Conservation (phyloP, 2,888 invertebrate species). For the Acleris laterana region DNA sequence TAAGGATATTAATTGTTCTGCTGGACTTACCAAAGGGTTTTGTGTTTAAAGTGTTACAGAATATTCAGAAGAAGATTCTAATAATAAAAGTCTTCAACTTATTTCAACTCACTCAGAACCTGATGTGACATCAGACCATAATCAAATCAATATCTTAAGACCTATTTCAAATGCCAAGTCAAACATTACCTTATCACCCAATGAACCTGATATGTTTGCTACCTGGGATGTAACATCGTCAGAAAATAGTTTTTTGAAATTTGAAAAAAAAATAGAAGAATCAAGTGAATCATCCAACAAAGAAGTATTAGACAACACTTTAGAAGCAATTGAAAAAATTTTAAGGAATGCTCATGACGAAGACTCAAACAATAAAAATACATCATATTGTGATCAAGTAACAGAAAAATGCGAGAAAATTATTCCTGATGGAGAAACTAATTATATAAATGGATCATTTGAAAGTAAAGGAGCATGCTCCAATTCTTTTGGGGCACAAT, state of each 20-base stretch:
- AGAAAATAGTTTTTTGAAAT: slow-evolving; percentile 64
- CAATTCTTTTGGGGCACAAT: slow-evolving; percentile 37
- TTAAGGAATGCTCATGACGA: slow-evolving; percentile 54
- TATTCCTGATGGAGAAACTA: slow-evolving; percentile 3
- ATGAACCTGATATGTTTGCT: slow-evolving; percentile 16
- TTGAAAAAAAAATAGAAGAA: slow-evolving; percentile 59
- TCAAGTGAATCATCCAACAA: slow-evolving; percentile 48
- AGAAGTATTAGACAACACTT: slow-evolving; percentile 59
- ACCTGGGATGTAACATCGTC: slow-evolving; percentile 45
- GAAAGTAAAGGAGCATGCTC: slow-evolving; percentile 1
- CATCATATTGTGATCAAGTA: too few species aligned
- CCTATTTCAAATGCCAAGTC: slow-evolving; percentile 36
- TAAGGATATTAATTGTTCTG: too few species aligned
- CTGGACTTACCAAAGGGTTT: neutral
- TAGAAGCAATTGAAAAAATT: slow-evolving; percentile 63
- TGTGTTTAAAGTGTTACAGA: slow-evolving; percentile 11
- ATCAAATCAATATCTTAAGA: slow-evolving; percentile 36
- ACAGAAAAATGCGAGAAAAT: neutral
- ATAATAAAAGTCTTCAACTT: slow-evolving; percentile 55
- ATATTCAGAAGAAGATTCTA: slow-evolving; percentile 40
- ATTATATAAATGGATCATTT: slow-evolving; percentile 25
- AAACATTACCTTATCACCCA: slow-evolving; percentile 37
- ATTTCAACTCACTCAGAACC: slow-evolving; percentile 69
- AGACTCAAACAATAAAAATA: slow-evolving; percentile 8
- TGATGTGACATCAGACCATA: slow-evolving; percentile 47